Evolutionary conservation across 2,113 vertebrate species (phyloP), one percentile per base, ranked within the genome.

Genomic region (Malurus melanocephalus): DNA sequence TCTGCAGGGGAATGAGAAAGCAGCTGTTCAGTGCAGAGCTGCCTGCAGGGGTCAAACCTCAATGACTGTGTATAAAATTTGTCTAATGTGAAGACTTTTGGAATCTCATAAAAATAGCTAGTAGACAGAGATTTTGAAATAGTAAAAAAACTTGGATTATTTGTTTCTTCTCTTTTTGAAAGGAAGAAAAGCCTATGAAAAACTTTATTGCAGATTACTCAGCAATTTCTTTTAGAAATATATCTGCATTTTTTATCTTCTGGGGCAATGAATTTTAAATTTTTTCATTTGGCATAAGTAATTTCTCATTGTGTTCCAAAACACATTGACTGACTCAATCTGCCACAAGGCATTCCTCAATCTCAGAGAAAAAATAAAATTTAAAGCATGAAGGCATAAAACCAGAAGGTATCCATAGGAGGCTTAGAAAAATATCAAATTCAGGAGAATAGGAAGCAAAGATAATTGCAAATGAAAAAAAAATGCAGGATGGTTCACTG

Each of bases 401-500:
- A 84, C 66, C 13, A 42, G 22, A 52, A 67, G 67, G 67, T 5
- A 30, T 52, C 9, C 18, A 9, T 18, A 2, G 5, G 6, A 20
- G n/a, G 5, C 26, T 53, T 73, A 62, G 10, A 6, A 33, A 73
- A 40, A 14, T 33, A 24, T 24, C n/a, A 8, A 10, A 53, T 10
- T 65, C 28, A 55, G 22, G 17, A 80, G 16, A 80, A 56, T 4
- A 56, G 24, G 45, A 80, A 84, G 14, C 2, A 12, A 65, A 65
- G 28, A 14, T 24, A 75, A 35, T 21, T 60, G 5, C 4, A 67
- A 42, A 30, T 26, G 4, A 13, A n/a, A 42, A 74, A 48, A 61
- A 19, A 27, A 1, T 6, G 4, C 26, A 28, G 1, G 46, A 11
- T 1, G 16, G 4, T 28, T 28, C 4, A 46, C 65, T 6, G 5